These are phyloP conservation scores for Danionella dracula DNA, from an alignment of 2,797 vertebrate genomes.

Conservation along the genomic window DNA sequence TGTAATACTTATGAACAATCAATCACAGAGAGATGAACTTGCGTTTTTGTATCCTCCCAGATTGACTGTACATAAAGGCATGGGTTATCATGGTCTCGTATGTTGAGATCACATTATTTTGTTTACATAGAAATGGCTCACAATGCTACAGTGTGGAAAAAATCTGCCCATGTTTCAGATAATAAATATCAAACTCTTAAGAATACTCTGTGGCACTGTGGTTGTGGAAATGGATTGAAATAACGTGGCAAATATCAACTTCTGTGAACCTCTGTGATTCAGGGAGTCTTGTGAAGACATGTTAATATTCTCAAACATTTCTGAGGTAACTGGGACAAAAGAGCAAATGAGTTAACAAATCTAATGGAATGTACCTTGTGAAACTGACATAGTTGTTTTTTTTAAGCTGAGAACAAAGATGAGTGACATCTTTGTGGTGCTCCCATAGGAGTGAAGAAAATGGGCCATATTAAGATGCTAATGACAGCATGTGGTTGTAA, in stretches of 20 bases:
- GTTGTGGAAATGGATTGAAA: constrained; percentile 1
- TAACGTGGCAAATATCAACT: neutral
- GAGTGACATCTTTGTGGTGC: neutral
- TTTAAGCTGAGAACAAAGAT: constrained; percentile 6
- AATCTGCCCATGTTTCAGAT: constrained; percentile 36
- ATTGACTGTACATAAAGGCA: constrained; percentile 37
- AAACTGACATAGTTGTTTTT: constrained; percentile 20
- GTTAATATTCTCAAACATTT: neutral
- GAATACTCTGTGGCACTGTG: constrained; percentile 10
- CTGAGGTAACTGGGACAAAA: neutral
- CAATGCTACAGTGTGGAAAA: constrained; percentile 20
- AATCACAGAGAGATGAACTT: constrained; percentile 23
- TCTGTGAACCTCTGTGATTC: neutral
- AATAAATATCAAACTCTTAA: constrained; percentile 24
- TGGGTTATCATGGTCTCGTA: constrained; percentile 29
- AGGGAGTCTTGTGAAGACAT: too few relatives aligned
- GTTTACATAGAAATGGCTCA: constrained; percentile 32
- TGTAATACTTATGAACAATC: constrained; percentile 32
- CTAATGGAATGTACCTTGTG: constrained; percentile 1
- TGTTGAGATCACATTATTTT: constrained; percentile 38
- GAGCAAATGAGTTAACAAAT: neutral
- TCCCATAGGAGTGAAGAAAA: constrained; percentile 16
- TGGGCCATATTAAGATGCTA: constrained; percentile 20
- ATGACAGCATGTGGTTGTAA: constrained; percentile 34
- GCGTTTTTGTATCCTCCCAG: constrained; percentile 31